Conservation (phyloP, 2,113 vertebrate species). For the Perca schrenkii region DNA sequence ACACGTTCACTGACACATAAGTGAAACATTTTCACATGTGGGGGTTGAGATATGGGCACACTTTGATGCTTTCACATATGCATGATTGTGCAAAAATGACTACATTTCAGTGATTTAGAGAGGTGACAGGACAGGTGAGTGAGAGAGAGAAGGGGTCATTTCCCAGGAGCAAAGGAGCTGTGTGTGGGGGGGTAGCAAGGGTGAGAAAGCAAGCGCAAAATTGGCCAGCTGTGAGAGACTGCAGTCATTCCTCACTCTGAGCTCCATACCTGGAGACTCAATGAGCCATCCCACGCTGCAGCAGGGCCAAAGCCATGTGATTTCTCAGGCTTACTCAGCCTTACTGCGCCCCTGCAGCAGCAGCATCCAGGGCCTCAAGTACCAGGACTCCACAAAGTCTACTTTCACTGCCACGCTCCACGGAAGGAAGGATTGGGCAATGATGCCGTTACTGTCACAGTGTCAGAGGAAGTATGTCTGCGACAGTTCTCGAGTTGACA, state of each 20-base stretch:
- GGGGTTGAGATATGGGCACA: not conserved
- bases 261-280: constrained; percentile 76
- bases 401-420: constrained; percentile 57
- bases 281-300: constrained; percentile 73
- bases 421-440: constrained; percentile 66
- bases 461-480: constrained; percentile 59
- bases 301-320: constrained; percentile 69
- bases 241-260: constrained; percentile 78
- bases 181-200: not conserved
- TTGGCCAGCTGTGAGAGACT: constrained; percentile 67
- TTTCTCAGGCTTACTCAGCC: constrained; percentile 78
- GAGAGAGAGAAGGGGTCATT: constrained; percentile 24
- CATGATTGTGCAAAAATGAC: constrained; percentile 1
- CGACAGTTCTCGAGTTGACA: constrained; percentile 35
- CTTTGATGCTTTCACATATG: not conserved
- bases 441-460: constrained; percentile 63
- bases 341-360: constrained; percentile 56
- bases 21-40: constrained; percentile 21
- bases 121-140: constrained; percentile 41
- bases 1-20: constrained; percentile 23
- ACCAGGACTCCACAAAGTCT: constrained; percentile 64
- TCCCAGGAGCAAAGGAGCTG: constrained; percentile 35
- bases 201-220: constrained; percentile 48
- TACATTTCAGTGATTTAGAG: constrained; percentile 8
- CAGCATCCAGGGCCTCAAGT: constrained; percentile 53